Evolutionary conservation across 2,888 invertebrate species (phyloP).

Genomic region (Biston stratarius): DNA sequence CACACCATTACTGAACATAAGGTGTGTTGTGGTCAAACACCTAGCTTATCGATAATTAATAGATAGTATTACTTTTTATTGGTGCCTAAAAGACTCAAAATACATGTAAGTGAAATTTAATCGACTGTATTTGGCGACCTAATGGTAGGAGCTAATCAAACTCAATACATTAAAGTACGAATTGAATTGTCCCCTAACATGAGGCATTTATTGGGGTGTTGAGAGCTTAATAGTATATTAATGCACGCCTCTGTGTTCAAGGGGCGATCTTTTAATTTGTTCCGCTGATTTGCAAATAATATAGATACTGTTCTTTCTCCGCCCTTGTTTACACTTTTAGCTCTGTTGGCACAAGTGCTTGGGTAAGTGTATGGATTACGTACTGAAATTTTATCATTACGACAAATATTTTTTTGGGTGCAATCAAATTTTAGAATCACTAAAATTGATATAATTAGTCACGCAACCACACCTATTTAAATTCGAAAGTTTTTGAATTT

Average conservation of each 20-base stretch:
- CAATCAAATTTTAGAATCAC: too few relatives aligned
- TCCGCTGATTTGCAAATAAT: conserved; percentile 77
- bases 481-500: too few relatives aligned
- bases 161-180: conserved; percentile 6
- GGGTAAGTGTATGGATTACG: conserved; percentile 32
- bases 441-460: too few relatives aligned
- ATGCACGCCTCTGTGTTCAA: conserved; percentile 69
- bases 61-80: too few relatives aligned
- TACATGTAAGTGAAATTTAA: too few relatives aligned
- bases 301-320: conserved; percentile 35
- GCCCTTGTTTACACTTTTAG: conserved; percentile 72
- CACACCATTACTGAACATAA: too few relatives aligned
- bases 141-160: background rate
- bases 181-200: conserved; percentile 32
- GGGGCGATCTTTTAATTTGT: conserved; percentile 78
- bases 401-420: background rate
- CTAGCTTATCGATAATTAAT: too few relatives aligned
- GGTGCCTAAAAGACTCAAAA: too few relatives aligned
- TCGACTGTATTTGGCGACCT: background rate
- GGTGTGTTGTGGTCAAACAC: too few relatives aligned
- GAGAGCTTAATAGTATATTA: conserved; percentile 74
- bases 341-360: conserved; percentile 55
- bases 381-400: conserved; percentile 27
- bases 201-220: conserved; percentile 52
- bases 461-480: too few relatives aligned